phyloP scores from a whole-genome alignment of 1,140 invertebrate species.

The Aricia agestis region DNA sequence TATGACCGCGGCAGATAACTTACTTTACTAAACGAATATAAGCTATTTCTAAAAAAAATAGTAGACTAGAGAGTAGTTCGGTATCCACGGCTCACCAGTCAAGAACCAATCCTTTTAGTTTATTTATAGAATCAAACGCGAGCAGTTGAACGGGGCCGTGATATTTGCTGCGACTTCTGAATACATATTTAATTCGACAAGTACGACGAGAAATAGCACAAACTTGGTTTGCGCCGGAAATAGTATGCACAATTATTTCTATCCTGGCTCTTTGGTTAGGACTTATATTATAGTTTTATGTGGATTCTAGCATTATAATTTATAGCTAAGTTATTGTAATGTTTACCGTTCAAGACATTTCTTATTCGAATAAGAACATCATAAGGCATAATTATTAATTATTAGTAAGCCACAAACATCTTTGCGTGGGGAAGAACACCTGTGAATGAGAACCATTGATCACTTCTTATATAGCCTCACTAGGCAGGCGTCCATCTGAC shows the following conservation, averaged over 20 bases:
- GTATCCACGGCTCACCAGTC: not conserved
- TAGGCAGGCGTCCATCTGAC: not conserved
- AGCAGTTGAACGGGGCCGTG: not conserved
- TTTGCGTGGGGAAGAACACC: too few relatives aligned
- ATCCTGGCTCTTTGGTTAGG: not conserved
- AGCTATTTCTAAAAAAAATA: not conserved
- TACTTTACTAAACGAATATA: too few relatives aligned
- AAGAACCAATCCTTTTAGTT: conserved; percentile 10
- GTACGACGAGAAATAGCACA: not conserved
- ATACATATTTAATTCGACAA: conserved; percentile 7
- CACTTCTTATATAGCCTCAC: not conserved
- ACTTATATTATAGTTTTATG: too few relatives aligned
- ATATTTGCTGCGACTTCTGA: conserved; percentile 8
- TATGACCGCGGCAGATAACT: too few relatives aligned
- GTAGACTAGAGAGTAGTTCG: too few relatives aligned
- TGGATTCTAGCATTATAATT: too few relatives aligned
- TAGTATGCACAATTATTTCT: not conserved
- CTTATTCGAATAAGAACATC: too few relatives aligned
- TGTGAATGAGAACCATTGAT: not conserved
- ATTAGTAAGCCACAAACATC: too few relatives aligned
- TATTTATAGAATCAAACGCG: conserved; percentile 13
- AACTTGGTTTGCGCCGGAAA: not conserved
- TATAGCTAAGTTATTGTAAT: too few relatives aligned
- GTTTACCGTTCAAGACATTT: too few relatives aligned
- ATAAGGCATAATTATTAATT: too few relatives aligned